These are phyloP conservation scores for Andrena hattorfiana DNA, from an alignment of 2,888 invertebrate genomes.

Conservation along the genomic window DNA sequence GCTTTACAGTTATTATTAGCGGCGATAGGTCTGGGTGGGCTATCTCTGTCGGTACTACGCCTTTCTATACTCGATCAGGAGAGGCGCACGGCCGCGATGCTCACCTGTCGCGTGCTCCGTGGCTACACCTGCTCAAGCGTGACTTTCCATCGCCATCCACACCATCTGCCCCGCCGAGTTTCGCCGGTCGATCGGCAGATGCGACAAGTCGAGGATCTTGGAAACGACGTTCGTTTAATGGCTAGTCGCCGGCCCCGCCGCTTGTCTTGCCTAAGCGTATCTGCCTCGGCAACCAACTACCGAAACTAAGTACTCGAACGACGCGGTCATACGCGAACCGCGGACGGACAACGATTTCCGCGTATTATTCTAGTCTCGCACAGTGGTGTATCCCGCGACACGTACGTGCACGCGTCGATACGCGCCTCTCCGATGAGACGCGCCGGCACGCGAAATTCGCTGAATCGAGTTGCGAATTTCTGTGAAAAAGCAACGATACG, in stretches of 20 bases:
- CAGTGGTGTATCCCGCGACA: constrained; percentile 51
- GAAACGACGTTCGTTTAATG: constrained; percentile 12
- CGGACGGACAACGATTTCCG: constrained; percentile 16
- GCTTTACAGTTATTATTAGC: constrained; percentile 18
- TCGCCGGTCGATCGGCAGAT: constrained; percentile 50
- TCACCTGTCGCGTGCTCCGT: constrained; percentile 65
- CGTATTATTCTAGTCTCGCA: constrained; percentile 67
- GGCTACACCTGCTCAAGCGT: constrained; percentile 68
- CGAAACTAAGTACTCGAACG: not conserved
- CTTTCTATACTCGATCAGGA: not conserved
- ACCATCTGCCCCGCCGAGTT: constrained; percentile 63
- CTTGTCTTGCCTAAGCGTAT: not conserved
- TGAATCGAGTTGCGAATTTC: constrained; percentile 59
- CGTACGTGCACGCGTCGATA: constrained; percentile 38
- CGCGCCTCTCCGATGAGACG: too few relatives aligned
- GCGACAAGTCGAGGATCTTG: constrained; percentile 5
- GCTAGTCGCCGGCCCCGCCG: not conserved
- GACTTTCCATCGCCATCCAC: constrained; percentile 52
- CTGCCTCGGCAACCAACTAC: not conserved
- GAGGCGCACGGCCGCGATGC: constrained; percentile 35
- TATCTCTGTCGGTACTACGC: not conserved
- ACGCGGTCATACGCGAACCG: not conserved
- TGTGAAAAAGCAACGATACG: constrained; percentile 36
- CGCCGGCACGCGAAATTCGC: constrained; percentile 62
- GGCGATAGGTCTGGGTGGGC: not conserved